A percentile compares a stretch with the other conserved stretches of the same genome.
Conservation (phyloP, 2,113 vertebrate genomes). For the Anser cygnoides region DNA sequence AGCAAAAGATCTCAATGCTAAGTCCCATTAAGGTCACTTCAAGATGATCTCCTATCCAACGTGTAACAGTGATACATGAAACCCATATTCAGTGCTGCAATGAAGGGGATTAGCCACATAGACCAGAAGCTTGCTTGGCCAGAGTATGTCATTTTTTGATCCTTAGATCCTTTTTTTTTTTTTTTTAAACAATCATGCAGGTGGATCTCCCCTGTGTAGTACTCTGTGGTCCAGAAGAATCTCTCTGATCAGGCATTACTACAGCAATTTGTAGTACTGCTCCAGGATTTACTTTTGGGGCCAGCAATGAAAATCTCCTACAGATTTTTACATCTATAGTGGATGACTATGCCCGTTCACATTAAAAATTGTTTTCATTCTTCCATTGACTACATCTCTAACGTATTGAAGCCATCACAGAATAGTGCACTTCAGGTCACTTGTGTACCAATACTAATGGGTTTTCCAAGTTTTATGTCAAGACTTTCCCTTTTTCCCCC, state of each 20-base stretch:
- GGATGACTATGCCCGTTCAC: neutral
- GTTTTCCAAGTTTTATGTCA: neutral
- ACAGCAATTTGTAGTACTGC: neutral
- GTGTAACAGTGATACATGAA: too few relatives aligned
- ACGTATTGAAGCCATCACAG: neutral
- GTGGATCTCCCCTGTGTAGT: neutral
- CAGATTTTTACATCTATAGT: neutral
- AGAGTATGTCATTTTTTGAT: too few relatives aligned
- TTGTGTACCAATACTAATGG: neutral
- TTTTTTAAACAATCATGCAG: too few relatives aligned
- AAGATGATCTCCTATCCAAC: too few relatives aligned
- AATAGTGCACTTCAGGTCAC: neutral
- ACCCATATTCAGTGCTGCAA: too few relatives aligned
- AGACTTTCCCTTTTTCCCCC: neutral
- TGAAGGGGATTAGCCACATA: too few relatives aligned
- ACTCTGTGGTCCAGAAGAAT: neutral
- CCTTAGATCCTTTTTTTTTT: too few relatives aligned
- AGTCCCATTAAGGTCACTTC: too few relatives aligned
- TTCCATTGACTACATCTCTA: neutral
- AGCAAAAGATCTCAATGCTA: neutral
- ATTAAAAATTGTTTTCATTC: neutral
- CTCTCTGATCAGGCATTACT: neutral
- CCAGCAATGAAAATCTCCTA: neutral
- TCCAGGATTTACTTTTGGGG: neutral
- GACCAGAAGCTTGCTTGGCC: too few relatives aligned